Conservation (phyloP, 2,113 vertebrate genomes). For the Perognathus longimembris region DNA sequence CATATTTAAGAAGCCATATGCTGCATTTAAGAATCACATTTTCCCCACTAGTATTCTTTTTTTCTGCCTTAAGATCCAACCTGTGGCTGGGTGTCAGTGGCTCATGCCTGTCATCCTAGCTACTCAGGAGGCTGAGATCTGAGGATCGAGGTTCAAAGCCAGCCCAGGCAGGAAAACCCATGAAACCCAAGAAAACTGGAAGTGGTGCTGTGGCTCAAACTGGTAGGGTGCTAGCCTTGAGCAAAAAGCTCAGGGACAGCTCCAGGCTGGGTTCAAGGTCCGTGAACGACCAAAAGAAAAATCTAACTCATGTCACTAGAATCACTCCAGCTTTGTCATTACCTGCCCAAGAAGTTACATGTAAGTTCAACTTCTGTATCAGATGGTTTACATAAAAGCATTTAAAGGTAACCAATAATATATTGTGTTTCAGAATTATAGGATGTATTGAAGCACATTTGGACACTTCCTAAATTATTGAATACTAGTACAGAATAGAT, state of each 20-base stretch:
- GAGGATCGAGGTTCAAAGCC: too few species aligned
- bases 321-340: background rate
- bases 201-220: too few species aligned
- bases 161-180: too few species aligned
- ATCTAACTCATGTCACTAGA: background rate
- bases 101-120: too few species aligned
- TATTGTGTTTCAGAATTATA: background rate
- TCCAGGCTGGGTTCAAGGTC: too few species aligned
- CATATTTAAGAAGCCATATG: background rate
- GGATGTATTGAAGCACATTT: background rate
- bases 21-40: background rate
- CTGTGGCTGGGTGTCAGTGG: too few species aligned
- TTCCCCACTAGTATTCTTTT: background rate
- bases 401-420: background rate
- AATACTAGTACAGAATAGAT: background rate
- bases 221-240: too few species aligned
- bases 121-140: too few species aligned
- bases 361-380: conserved; percentile 1
- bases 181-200: too few species aligned
- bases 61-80: background rate
- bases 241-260: too few species aligned
- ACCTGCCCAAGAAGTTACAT: background rate
- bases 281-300: too few species aligned
- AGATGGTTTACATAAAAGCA: conserved; percentile 13
- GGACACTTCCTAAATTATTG: background rate